Evolutionary conservation across 2,113 vertebrate genomes (phyloP), one percentile per base, ranked within the genome.

Genomic region (Meriones unguiculatus): DNA sequence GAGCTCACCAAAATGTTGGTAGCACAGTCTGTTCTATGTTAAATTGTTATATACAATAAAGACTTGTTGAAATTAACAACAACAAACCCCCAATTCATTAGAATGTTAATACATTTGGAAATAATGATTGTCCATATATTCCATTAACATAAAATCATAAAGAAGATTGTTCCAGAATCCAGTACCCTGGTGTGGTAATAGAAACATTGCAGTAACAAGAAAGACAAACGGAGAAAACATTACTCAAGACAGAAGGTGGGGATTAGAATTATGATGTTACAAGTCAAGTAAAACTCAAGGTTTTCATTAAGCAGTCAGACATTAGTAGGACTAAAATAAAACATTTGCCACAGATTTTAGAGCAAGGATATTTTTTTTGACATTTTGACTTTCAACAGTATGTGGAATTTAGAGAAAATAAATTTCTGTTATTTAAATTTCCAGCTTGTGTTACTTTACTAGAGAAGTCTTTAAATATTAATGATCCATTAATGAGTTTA

Each of bases 81-180:
- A 32, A 14, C 65, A 73, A 64, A 32, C 12, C 6, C 9, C 5
- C 46, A 14, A 52, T 4, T 25, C 9, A 12, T 72, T 4, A 72
- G 50, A 64, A 28, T 52, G 4, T 70, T 9, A 38, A 14, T 10
- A 38, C 32, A 87, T 80, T 78, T 90, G 17, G n/a, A 73, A 62
- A 72, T 32, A 52, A 7, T 80, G 6, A 35, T 14, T 50, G 4
- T 10, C 72, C 13, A 54, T n/a, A 13, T 35, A 78, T 15, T 52
- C 10, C 28, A 28, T 30, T 54, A 65, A 78, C 7, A 25, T 57
- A 57, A 89, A 5, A 17, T 38, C 54, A 46, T 75, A 12, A 1
- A 17, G 4, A 52, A 35, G 6, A 2, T 46, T 10, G 8, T n/a
- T 0, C 18, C 3, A 2, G 15, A 73, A 38, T 13, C 28, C 5